Evolutionary conservation across 30 jellyfish, hydroid and myxozoan species (phyloP).

Genomic region (Aurelia sp.): DNA sequence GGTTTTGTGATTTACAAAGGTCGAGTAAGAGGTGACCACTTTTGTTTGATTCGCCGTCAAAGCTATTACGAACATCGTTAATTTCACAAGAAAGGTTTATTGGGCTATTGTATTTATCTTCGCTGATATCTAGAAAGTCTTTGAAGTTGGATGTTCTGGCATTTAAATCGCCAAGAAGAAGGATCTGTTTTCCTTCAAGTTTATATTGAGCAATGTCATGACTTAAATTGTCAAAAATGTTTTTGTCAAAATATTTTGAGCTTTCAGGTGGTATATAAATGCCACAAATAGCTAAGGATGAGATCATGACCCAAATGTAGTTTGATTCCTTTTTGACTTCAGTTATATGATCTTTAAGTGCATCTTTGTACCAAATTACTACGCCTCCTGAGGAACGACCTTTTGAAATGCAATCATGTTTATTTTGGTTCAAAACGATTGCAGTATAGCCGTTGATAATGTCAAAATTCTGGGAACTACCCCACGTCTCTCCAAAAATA

Average conservation of each 20-base stretch:
- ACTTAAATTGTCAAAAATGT: neutral
- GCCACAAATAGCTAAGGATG: neutral
- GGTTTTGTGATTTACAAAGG: too few species aligned
- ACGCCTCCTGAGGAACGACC: neutral
- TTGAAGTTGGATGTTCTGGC: neutral
- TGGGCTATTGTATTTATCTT: too few species aligned
- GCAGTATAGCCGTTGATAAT: too few species aligned
- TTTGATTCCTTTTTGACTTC: too few species aligned
- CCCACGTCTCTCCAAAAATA: too few species aligned
- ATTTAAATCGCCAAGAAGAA: neutral
- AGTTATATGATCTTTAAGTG: neutral
- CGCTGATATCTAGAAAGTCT: neutral
- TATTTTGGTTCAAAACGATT: too few species aligned
- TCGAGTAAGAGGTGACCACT: too few species aligned
- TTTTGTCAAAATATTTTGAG: neutral
- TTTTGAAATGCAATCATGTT: neutral
- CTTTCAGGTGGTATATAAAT: neutral
- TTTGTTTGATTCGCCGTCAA: too few species aligned
- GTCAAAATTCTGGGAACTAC: too few species aligned
- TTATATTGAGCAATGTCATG: neutral
- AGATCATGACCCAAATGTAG: neutral
- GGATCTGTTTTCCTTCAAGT: neutral
- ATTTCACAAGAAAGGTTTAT: too few species aligned
- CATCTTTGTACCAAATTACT: neutral
- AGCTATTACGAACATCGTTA: too few species aligned